Evolutionary conservation across 2,888 invertebrate genomes (phyloP).

Genomic region (Nemoura dubitans): DNA sequence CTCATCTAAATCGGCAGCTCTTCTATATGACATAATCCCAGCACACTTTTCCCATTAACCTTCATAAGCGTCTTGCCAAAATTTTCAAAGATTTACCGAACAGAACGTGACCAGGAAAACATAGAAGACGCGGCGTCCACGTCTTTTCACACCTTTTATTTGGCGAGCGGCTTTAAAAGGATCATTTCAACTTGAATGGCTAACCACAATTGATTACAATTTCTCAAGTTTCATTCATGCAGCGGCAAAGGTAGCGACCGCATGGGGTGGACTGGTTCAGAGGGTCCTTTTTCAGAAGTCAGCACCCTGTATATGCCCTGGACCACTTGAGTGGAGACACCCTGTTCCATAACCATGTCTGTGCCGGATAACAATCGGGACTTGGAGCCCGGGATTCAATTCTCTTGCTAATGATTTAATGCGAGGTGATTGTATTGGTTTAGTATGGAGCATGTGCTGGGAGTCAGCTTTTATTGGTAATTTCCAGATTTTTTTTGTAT

Average conservation of each 20-base stretch:
- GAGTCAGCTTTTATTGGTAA: too few relatives aligned
- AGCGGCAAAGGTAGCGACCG: not conserved
- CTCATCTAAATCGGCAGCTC: too few relatives aligned
- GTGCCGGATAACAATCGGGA: too few relatives aligned
- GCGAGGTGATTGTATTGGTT: too few relatives aligned
- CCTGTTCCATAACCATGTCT: not conserved
- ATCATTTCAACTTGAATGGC: slow-evolving; percentile 18
- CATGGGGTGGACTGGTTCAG: not conserved
- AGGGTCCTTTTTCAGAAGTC: not conserved
- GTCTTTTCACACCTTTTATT: not conserved
- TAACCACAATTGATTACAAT: slow-evolving; percentile 31
- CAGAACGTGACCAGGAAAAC: not conserved
- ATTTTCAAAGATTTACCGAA: not conserved
- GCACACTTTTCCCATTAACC: not conserved
- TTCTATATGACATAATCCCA: not conserved
- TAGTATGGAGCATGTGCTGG: too few relatives aligned
- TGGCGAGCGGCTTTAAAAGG: slow-evolving; percentile 18
- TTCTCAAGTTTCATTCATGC: slow-evolving; percentile 21
- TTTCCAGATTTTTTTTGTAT: too few relatives aligned
- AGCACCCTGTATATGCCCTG: not conserved
- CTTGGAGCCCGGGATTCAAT: too few relatives aligned
- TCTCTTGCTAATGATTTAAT: too few relatives aligned
- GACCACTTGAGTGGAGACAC: not conserved
- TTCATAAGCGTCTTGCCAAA: not conserved
- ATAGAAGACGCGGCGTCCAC: not conserved